Evolutionary conservation across 2,797 vertebrate genomes (phyloP).

Genomic region (Paguma larvata): DNA sequence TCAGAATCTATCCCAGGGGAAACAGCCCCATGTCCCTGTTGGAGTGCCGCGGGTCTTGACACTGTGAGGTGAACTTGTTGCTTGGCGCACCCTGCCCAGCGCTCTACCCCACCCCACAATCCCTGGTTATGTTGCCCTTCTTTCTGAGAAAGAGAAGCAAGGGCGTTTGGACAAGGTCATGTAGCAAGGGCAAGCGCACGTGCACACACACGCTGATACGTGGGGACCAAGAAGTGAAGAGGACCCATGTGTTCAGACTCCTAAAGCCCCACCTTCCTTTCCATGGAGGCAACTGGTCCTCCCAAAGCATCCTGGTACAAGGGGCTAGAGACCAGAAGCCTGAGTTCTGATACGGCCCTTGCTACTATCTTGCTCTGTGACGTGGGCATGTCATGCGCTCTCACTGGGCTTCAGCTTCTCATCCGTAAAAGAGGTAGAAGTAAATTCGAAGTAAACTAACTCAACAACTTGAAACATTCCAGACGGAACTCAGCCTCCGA

Average conservation of each 20-base stretch:
- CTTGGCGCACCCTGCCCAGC: background rate
- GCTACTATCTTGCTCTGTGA: background rate
- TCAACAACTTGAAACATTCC: background rate
- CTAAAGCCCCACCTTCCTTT: background rate
- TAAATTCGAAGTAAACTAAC: background rate
- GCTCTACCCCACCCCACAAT: background rate
- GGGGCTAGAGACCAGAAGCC: background rate
- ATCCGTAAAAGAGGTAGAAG: background rate
- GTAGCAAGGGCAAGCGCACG: background rate
- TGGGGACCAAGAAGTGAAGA: background rate
- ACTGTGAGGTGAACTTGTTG: background rate
- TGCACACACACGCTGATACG: background rate
- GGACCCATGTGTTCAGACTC: background rate
- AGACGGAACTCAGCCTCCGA: slow-evolving; percentile 5
- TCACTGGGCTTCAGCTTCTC: background rate
- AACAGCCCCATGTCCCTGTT: background rate
- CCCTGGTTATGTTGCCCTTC: background rate
- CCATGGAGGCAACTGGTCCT: background rate
- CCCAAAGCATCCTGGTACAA: background rate
- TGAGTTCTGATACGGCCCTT: background rate
- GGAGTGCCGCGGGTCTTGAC: background rate
- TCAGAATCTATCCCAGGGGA: background rate
- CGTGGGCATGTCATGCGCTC: background rate
- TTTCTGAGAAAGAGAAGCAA: slow-evolving; percentile 57
- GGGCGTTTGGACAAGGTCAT: slow-evolving; percentile 58